Evolutionary conservation across 1,140 invertebrate species (phyloP).

Genomic region (Campoletis sonorensis): DNA sequence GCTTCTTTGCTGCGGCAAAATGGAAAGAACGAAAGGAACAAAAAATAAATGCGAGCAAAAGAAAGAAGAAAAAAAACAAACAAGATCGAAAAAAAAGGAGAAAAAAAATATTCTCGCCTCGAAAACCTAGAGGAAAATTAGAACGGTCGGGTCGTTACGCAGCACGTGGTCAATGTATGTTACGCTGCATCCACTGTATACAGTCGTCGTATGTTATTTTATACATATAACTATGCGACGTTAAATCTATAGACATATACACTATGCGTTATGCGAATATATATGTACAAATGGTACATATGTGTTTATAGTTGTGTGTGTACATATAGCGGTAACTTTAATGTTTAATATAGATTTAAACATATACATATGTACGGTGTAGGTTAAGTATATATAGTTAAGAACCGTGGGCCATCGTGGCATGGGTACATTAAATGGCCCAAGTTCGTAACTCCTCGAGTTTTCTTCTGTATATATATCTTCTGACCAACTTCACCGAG

Average conservation of each 20-base stretch:
- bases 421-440: slow-evolving; percentile 62
- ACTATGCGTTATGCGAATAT: no score
- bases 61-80: neutral
- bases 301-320: no score
- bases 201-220: neutral
- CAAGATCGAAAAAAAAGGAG: neutral
- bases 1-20: neutral
- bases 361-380: neutral
- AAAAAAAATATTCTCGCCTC: neutral
- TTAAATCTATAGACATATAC: no score
- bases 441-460: slow-evolving; percentile 65
- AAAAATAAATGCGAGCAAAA: neutral
- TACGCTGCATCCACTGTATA: neutral
- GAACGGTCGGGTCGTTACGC: slow-evolving; percentile 31
- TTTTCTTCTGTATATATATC: slow-evolving; percentile 60
- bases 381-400: neutral
- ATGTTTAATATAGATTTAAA: neutral
- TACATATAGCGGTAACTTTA: no score
- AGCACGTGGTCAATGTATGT: slow-evolving; percentile 26
- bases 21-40: slow-evolving; percentile 1
- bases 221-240: neutral
- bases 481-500: slow-evolving; percentile 65
- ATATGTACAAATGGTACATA: neutral
- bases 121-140: slow-evolving; percentile 31
- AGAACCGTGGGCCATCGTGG: slow-evolving; percentile 22